Conservation (phyloP, 2,797 vertebrate genomes). For the Dromococcyx pavoninus region DNA sequence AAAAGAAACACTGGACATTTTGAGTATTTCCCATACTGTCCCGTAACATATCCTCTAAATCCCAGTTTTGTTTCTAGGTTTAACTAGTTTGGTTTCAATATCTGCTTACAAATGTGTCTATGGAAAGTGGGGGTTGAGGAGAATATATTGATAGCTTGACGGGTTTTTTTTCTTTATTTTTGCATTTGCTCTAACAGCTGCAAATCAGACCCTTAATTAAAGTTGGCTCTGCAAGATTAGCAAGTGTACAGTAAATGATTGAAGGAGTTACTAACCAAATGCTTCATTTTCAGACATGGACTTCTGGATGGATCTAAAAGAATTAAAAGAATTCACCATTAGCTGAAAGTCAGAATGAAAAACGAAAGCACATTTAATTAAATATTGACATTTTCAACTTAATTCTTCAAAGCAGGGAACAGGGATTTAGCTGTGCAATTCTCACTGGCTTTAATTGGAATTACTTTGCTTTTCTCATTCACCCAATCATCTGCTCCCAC, state of each 20-base stretch:
- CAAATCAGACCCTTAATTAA: constrained; percentile 37
- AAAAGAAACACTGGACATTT: not conserved
- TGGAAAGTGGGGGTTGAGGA: not conserved
- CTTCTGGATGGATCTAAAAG: constrained; percentile 79
- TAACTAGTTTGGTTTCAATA: not conserved
- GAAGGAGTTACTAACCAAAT: constrained; percentile 79
- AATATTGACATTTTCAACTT: constrained; percentile 20
- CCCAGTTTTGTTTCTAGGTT: not conserved
- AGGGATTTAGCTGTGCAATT: constrained; percentile 17
- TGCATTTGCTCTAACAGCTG: not conserved
- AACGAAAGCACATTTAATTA: constrained; percentile 7
- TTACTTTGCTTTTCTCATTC: not conserved
- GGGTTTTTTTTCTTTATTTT: not conserved
- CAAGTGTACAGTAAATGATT: not conserved
- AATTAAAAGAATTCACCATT: constrained; percentile 64
- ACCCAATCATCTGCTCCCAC: not conserved
- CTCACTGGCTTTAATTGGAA: not conserved
- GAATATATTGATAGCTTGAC: not conserved
- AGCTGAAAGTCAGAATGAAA: constrained; percentile 45
- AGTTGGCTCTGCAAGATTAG: constrained; percentile 3
- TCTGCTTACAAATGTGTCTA: not conserved
- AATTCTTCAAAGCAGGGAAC: constrained; percentile 24
- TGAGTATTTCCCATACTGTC: not conserved
- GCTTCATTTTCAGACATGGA: constrained; percentile 78
- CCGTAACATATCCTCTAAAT: not conserved